Base-by-base conservation (phyloP, 2,113 vertebrate genomes). In the Nipponia nippon region DNA sequence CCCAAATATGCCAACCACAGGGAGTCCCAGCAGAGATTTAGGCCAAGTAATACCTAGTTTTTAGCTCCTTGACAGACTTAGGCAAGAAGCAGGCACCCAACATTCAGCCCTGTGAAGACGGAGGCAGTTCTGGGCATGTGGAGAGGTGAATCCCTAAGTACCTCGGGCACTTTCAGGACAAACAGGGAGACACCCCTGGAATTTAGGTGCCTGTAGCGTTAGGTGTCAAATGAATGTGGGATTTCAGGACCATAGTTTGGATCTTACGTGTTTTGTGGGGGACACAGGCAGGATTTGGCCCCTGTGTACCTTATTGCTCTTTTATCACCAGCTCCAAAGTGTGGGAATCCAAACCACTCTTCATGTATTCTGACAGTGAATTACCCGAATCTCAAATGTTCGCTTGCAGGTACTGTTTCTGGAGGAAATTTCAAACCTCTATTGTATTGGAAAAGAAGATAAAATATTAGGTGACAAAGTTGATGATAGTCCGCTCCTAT, bases 181-280 rank as follows among this genome's bases (percentile, higher is more conserved):
- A 96, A 87, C 40, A 95, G 78, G 85, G 93, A 96, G 92, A 62
- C 70, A 95, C 30, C 22, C 29, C 66, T 94, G 93, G 87, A 96
- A 96, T 97, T 96, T 95, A 96, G n/a, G 87, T 90, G 90, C 82
- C 95, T 1, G 8, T 49, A 95, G 87, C 93, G 87, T 81, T 87
- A 88, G 93, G 66, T 91, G 90, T 96, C 91, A 94, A 94, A 97
- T 83, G 70, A 94, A 95, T 93, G 92, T 72, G 66, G 75, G 90
- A 86, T 95, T 95, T 90, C 93, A 88, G 85, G 92, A 80, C 62
- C 78, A 70, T 44, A 70, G 44, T 93, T 96, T 73, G 58, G 36
- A 67, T 87, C 77, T 87, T 84, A 69, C 0, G 0, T 87, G 73
- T 72, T 93, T 93, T 90, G 46, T 83, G 78, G 90, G 75, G 67